Conservation (phyloP, 2,797 vertebrate species). For the Peromyscus melanophrys region DNA sequence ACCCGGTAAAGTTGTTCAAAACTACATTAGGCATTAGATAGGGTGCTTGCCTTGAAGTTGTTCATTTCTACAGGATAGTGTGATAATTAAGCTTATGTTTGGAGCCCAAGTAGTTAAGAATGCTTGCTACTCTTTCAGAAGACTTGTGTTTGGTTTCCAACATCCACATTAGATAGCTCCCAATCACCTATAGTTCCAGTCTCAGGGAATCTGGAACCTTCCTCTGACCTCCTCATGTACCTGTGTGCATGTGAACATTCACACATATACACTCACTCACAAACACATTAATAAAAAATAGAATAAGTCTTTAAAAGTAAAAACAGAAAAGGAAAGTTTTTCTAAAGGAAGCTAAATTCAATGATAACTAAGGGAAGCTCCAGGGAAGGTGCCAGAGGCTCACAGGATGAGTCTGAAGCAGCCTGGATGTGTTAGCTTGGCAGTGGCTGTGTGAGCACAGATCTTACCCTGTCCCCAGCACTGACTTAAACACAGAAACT, state of each 20-base stretch:
- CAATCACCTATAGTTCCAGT: not conserved
- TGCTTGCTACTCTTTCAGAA: not conserved
- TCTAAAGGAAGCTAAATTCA: not conserved
- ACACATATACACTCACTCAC: not conserved
- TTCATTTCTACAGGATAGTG: not conserved
- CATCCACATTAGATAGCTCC: not conserved
- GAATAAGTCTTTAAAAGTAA: not conserved
- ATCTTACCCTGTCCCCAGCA: not conserved
- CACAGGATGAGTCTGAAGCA: not conserved
- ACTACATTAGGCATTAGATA: not conserved
- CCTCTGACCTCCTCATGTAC: not conserved
- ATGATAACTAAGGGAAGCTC: not conserved
- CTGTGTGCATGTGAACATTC: not conserved
- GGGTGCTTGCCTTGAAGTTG: not conserved
- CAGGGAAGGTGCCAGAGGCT: fast-evolving
- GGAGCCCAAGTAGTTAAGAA: not conserved
- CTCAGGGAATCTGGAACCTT: not conserved
- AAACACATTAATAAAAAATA: not conserved
- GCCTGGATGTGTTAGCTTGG: not conserved
- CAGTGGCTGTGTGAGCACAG: no score
- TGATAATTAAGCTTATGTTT: not conserved
- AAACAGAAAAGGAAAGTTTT: not conserved
- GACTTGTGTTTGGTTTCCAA: not conserved
- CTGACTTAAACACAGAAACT: not conserved
- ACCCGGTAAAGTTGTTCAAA: not conserved